phyloP scores from a whole-genome alignment of 2,888 invertebrate species.

The Amblyjoppa proteus region DNA sequence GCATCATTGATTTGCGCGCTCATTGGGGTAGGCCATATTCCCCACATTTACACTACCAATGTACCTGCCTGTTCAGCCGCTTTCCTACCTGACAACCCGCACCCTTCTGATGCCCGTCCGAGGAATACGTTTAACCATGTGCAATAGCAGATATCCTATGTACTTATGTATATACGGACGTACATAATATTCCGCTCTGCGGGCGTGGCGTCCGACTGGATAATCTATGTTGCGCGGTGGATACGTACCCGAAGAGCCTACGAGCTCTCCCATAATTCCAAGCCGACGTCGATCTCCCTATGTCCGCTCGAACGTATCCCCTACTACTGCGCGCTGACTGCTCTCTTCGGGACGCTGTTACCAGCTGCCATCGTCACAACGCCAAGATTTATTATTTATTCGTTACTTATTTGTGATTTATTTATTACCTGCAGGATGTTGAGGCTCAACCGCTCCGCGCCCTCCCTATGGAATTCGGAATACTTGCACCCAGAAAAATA shows the following conservation, averaged over 20 bases:
- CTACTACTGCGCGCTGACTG: slow-evolving; percentile 12
- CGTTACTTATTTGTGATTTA: not conserved
- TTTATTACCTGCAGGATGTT: not conserved
- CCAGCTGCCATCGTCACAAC: slow-evolving; percentile 8
- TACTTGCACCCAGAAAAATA: too few relatives aligned
- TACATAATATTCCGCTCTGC: slow-evolving; percentile 53
- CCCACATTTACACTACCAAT: not conserved
- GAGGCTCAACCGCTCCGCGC: not conserved
- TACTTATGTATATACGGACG: slow-evolving; percentile 27
- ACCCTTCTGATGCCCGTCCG: not conserved
- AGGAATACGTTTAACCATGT: slow-evolving; percentile 1
- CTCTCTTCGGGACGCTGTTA: not conserved
- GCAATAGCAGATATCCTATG: not conserved
- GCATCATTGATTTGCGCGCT: not conserved
- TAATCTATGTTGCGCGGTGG: slow-evolving; percentile 43
- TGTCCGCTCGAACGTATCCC: slow-evolving; percentile 33
- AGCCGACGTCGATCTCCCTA: slow-evolving; percentile 16
- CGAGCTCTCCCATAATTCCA: slow-evolving; percentile 38
- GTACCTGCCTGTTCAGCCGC: slow-evolving; percentile 6
- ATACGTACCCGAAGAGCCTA: slow-evolving; percentile 28
- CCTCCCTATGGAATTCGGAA: not conserved
- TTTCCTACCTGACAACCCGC: not conserved
- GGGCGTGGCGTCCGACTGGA: slow-evolving; percentile 55
- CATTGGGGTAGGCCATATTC: not conserved
- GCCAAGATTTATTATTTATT: not conserved